phyloP scores from a whole-genome alignment of 2,888 invertebrate species.

The Chymomyza amoena region DNA sequence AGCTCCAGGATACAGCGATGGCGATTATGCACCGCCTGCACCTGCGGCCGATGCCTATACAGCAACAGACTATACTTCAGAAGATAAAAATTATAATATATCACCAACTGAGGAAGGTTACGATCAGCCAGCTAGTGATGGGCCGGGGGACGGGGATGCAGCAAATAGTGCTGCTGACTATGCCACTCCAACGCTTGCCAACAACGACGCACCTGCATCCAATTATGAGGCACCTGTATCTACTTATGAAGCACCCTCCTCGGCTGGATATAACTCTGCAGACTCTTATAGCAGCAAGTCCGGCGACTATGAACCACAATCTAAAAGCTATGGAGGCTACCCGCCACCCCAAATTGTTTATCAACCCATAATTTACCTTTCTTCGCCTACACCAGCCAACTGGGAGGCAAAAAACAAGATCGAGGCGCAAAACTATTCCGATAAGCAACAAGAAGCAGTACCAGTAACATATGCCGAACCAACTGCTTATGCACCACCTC shows the following conservation, averaged over 20 bases:
- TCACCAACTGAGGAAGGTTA: slow-evolving; percentile 40
- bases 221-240: slow-evolving; percentile 10
- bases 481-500: not conserved
- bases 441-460: slow-evolving; percentile 1
- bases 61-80: not conserved
- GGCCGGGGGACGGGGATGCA: slow-evolving; percentile 29
- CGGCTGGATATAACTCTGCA: slow-evolving; percentile 26
- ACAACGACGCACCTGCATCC: not conserved
- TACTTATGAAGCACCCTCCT: slow-evolving; percentile 3
- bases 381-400: slow-evolving; percentile 38
- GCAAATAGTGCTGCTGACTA: slow-evolving; percentile 38
- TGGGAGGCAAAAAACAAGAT: slow-evolving; percentile 8
- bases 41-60: not conserved
- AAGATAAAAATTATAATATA: slow-evolving; percentile 10
- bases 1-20: slow-evolving; percentile 37
- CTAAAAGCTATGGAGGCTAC: slow-evolving; percentile 29
- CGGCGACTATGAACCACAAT: slow-evolving; percentile 28
- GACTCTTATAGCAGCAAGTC: slow-evolving; percentile 35
- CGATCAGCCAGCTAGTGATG: slow-evolving; percentile 51
- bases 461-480: not conserved
- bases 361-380: slow-evolving; percentile 71
- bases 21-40: slow-evolving; percentile 22
- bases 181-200: slow-evolving; percentile 5
- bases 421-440: slow-evolving; percentile 16
- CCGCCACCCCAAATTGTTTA: slow-evolving; percentile 63